A percentile compares a stretch with the other conserved stretches of the same genome.
phyloP scores from a whole-genome alignment of 2,888 invertebrate species.

The Spilosoma lubricipeda region DNA sequence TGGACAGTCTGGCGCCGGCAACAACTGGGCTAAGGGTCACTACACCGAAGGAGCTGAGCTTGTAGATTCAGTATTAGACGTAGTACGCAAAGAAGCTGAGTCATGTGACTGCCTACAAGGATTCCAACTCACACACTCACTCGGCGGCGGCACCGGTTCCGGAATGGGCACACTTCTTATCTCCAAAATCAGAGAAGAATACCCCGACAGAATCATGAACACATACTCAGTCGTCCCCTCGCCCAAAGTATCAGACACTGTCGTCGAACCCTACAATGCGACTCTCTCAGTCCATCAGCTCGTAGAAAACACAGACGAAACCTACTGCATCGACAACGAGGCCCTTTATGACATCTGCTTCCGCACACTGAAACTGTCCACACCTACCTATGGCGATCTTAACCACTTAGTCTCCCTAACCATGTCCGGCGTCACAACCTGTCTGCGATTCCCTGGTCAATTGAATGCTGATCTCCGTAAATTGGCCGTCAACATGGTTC shows the following conservation, averaged over 20 bases:
- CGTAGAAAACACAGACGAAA: conserved; percentile 96
- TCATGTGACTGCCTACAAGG: conserved; percentile 97
- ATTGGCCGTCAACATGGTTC: conserved; percentile 97
- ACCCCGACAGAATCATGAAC: conserved; percentile 96
- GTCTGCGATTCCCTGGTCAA: conserved; percentile 96
- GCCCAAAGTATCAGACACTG: conserved; percentile 92
- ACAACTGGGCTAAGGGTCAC: conserved; percentile 89
- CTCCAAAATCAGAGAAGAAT: conserved; percentile 96
- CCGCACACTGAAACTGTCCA: conserved; percentile 93
- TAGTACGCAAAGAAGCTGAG: conserved; percentile 94
- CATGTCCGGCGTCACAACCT: conserved; percentile 95
- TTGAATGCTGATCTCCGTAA: conserved; percentile 97
- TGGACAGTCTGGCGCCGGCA: conserved; percentile 87
- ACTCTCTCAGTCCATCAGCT: conserved; percentile 95
- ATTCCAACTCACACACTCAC: conserved; percentile 94
- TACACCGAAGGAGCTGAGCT: conserved; percentile 89
- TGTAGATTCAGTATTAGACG: conserved; percentile 92
- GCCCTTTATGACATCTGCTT: conserved; percentile 92
- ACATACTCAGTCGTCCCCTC: conserved; percentile 94
- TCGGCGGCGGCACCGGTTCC: conserved; percentile 84
- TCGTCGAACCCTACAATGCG: conserved; percentile 92
- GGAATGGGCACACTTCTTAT: conserved; percentile 91
- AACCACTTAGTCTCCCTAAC: conserved; percentile 96
- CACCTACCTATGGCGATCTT: conserved; percentile 96
- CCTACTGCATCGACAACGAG: conserved; percentile 92